Conservation (phyloP, 1,140 invertebrate species). For the Vanessa atalanta region DNA sequence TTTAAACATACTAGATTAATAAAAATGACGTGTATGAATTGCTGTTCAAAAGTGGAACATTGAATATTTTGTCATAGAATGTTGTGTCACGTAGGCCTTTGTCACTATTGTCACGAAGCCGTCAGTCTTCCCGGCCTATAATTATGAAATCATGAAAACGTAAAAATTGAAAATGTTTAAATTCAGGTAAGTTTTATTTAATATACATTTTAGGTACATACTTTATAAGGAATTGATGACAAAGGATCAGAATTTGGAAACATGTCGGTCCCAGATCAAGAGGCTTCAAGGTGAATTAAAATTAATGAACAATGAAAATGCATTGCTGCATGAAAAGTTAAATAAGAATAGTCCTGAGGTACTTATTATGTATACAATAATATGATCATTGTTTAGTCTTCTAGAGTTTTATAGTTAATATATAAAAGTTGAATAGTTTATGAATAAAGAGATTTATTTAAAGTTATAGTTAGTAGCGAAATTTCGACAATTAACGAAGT, state of each 20-base stretch:
- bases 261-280: constrained; percentile 64
- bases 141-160: constrained; percentile 21
- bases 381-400: neutral
- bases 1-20: constrained; percentile 1
- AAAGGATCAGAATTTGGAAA: constrained; percentile 72
- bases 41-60: neutral
- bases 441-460: too few relatives aligned
- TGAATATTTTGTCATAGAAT: neutral
- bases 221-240: constrained; percentile 73
- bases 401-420: neutral
- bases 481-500: neutral
- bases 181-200: constrained; percentile 48
- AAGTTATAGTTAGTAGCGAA: too few relatives aligned
- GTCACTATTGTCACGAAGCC: neutral
- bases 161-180: constrained; percentile 47
- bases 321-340: constrained; percentile 59
- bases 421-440: too few relatives aligned
- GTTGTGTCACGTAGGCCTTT: neutral
- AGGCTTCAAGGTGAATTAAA: constrained; percentile 69
- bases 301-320: constrained; percentile 67
- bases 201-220: constrained; percentile 58
- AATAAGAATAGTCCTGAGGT: constrained; percentile 68
- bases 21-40: neutral
- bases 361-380: neutral
- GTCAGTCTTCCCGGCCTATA: neutral